These are phyloP conservation scores for Aradophagus sp. DNA, from an alignment of 1,140 invertebrate genomes.

Conservation along the genomic window DNA sequence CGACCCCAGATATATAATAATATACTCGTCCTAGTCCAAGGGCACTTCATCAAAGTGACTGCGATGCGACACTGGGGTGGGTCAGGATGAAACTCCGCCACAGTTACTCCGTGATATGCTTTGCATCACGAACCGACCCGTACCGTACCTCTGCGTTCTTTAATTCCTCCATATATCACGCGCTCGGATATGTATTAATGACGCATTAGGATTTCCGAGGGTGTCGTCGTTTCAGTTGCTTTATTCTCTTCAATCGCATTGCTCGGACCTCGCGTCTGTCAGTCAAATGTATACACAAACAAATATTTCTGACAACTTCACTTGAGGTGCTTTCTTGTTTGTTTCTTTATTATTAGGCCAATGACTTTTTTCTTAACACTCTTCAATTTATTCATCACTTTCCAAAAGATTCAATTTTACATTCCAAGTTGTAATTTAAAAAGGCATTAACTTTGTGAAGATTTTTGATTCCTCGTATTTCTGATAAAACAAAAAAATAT, in stretches of 20 bases:
- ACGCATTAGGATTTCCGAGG: conserved; percentile 18
- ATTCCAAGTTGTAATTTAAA: too few species aligned
- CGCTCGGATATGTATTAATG: conserved; percentile 27
- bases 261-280: too few species aligned
- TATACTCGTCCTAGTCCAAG: conserved; percentile 66
- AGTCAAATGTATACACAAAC: too few species aligned
- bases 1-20: conserved; percentile 70
- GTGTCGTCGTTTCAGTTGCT: conserved; percentile 22
- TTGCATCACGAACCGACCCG: conserved; percentile 27
- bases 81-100: conserved; percentile 40
- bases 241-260: conserved; percentile 13
- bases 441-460: too few species aligned
- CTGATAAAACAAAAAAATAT: too few species aligned
- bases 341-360: too few species aligned
- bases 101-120: conserved; percentile 32
- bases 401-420: too few species aligned
- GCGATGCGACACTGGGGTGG: conserved; percentile 59
- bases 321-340: too few species aligned
- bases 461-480: too few species aligned
- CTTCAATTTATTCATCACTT: too few species aligned
- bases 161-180: conserved; percentile 21
- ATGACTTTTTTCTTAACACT: too few species aligned
- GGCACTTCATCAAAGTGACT: conserved; percentile 71
- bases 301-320: too few species aligned
- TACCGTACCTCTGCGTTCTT: conserved; percentile 17